Evolutionary conservation across 2,888 invertebrate species (phyloP), one percentile per base, ranked within the genome.

Genomic region (Diadromus collaris): DNA sequence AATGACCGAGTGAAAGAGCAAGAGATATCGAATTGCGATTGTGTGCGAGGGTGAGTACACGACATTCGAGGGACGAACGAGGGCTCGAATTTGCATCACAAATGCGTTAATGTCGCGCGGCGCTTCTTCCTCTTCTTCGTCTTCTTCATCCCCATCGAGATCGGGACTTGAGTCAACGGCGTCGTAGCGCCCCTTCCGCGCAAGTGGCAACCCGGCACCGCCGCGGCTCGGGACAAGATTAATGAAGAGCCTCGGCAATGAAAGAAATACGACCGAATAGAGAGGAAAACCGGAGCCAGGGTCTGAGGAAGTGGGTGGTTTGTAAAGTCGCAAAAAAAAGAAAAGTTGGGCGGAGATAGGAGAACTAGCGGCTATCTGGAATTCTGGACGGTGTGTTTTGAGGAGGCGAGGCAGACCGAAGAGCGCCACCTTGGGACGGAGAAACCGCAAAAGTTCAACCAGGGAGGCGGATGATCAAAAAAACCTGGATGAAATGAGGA

Each of bases 51-150:
- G 51, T 19, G 70, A 46, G 68, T 13, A 60, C 60, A 64, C 51
- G 60, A 54, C 64, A 54, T 73, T 56, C 56, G 56, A 67, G 72
- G 58, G 70, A 24, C 32, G 16, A 71, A 72, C 48, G 60, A 60
- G 44, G 32, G n/a, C n/a, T n/a, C 38, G 63, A 68, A 86, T 86
- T 86, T 86, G 85, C 86, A 86, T 86, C 78, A 82, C 85, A 86
- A 87, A 86, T 86, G 82, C 82, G 83, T 83, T 86, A 85, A 86
- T 85, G 83, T 82, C 74, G 73, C 65, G 61, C 19, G 41, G 70
- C 56, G 77, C 48, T 56, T 54, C 38, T 56, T 48, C 34, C 69
- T 10, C n/a, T 65, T 21, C 73, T 65, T 76, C n/a, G n/a, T n/a
- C 60, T 58, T 51, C 70, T 56, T 54, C 56, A 41, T 58, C 46